Evolutionary conservation across 1,140 invertebrate species (phyloP), one percentile per base, ranked within the genome.

Genomic region (Subanguina moxae): DNA sequence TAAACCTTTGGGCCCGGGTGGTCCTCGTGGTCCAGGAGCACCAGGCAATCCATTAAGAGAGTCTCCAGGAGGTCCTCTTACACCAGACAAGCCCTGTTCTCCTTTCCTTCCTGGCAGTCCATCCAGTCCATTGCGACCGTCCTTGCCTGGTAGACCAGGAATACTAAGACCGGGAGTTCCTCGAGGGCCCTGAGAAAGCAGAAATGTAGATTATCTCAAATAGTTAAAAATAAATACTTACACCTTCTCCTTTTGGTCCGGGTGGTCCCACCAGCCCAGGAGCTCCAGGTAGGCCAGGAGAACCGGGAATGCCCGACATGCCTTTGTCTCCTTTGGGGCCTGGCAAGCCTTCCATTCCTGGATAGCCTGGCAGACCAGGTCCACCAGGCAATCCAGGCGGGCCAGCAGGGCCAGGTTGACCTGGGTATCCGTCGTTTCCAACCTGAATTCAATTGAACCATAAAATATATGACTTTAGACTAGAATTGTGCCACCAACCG

Each of bases 31-130:
- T 68, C 82, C 82, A 46, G 82, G 80, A 15, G 71, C 43, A 28
- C 82, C 82, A 27, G 76, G 83, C 43, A 82, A 27, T 46, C 82
- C 82, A 45, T 82, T 77, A 9, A 79, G 56, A n/a, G 80, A 83
- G 64, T 82, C 80, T 48, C 80, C 80, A 59, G 80, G 80, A 19
- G 82, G 75, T 58, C 80, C 81, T 77, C 80, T 52, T 15, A 76
- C 42, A 64, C 80, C 82, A 48, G 80, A 67, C 38, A 80, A 48
- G 43, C 80, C 77, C 25, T 48, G 57, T 63, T 82, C 79, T 17
- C 83, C 82, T 70, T 83, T 82, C 23, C 82, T 62, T 52, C 80
- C 80, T 27, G 76, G 64, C 9, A 76, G 13, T 67, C 80, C 80
- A 64, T 83, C 76, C 13, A 83, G 56, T 38, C 80, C 80, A 48